Evolutionary conservation across 2,888 invertebrate genomes (phyloP), one percentile per base, ranked within the genome.

Genomic region (Spilarctia lutea): DNA sequence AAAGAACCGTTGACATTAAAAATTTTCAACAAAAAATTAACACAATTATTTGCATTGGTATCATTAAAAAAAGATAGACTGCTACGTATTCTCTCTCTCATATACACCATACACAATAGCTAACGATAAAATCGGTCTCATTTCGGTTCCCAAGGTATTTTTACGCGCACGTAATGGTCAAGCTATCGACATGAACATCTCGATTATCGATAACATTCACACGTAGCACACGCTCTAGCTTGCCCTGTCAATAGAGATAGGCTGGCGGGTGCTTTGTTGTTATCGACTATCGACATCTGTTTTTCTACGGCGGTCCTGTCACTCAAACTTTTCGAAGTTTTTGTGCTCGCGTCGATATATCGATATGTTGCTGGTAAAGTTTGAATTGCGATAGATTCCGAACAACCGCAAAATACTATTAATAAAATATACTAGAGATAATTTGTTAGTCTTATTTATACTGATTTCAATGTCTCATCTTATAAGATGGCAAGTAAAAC

Each of bases 121-220:
- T 76, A 82, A 79, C 84, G 89, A 91, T 92, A 86, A 85, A 86
- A 91, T 91, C 91, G 85, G 79, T 85, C 88, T 88, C 88, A 89
- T 89, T 91, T 89, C 89, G 87, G 86, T 93, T 92, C 92, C 89
- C 91, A 90, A 85, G 82, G 72, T 82, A 88, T 88, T 90, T 91
- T 88, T 89, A 90, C 88, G 87, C 88, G 90, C 90, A 90, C 90
- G 93, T 94, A 94, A 94, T 94, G 92, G 93, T 88, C 85, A 89
- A 93, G 89, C 89, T 94, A 93, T 94, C 93, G 93, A 93, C 87
- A 87, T 88, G 87, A 82, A 81, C 88, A 94, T 94, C 94, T 92
- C 92, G 94, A 94, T 84, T 89, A 90, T 93, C 92, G 95, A 96
- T 95, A 95, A 91, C 93, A 95, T 95, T 95, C 95, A 95, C 95